Base-by-base conservation (phyloP, 2,888 invertebrate species). In the Temnothorax rugatulus region DNA sequence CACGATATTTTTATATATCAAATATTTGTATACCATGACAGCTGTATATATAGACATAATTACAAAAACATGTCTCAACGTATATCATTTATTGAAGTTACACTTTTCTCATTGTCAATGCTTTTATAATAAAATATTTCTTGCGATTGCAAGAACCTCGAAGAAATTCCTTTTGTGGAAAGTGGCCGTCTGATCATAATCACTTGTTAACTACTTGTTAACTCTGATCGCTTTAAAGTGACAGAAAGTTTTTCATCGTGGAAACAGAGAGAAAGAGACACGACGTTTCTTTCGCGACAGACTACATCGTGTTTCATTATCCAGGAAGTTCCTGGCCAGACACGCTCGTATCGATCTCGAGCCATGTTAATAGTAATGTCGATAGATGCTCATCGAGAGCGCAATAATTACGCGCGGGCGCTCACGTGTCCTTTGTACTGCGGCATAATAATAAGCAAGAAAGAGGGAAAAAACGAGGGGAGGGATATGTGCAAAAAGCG, bases 401-500 rank as follows among this genome's bases (percentile, higher is more conserved):
- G 64, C 13, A 13, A 29, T 29, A 66, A 64, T 66, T 75, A 82
- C 81, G 85, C 74, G 25, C 47, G 50, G 54, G 13, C 44, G 13
- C 38, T 34, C 21, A n/a, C 64, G 50, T 79, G 50, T 41, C 76
- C 66, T 84, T 84, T 82, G 18, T 29, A 68, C 47, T 47, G 50
- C 63, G 8, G 13, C 21, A 38, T 50, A 74, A 34, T 29, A 63
- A 64, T 59, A 21, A 69, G 66, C 15, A 34, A 18, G 52, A 25
- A 9, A 34, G 18, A 34, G 8, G 25, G 2, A 61, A 34, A 76
- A 41, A 50, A 54, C 38, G 54, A 9, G 64, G 54, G 71, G 59
- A 79, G 66, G 57, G 64, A 82, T 69, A 77, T 57, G 64, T 59
- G 71, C 47, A 81, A 87, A 85, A 88, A 81, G 84, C 90, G 89